A percentile compares a stretch with the other conserved stretches of the same genome.
Conservation (phyloP, 2,797 vertebrate genomes). For the Pelodytes ibericus region DNA sequence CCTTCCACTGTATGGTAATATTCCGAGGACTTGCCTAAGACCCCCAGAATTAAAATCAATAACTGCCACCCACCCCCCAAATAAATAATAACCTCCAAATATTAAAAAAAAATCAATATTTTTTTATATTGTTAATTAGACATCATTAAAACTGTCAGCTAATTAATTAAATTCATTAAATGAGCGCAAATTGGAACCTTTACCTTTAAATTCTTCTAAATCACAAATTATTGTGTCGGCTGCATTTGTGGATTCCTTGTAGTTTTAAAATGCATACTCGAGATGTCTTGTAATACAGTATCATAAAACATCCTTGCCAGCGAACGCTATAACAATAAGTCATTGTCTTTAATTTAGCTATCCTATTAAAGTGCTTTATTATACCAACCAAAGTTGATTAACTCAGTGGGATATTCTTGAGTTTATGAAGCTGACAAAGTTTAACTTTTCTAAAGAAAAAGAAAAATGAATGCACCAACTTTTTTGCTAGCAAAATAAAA, state of each 20-base stretch:
- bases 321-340: constrained; percentile 52
- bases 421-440: constrained; percentile 52
- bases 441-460: constrained; percentile 24
- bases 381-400: constrained; percentile 53
- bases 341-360: constrained; percentile 56
- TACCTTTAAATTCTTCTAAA: neutral
- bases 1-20: no score
- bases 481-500: neutral
- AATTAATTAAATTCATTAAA: no score
- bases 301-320: constrained; percentile 53
- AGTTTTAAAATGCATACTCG: constrained; percentile 43
- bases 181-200: neutral
- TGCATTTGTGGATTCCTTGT: constrained; percentile 12
- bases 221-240: neutral
- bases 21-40: no score
- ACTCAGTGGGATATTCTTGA: constrained; percentile 50
- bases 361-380: constrained; percentile 57
- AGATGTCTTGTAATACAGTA: constrained; percentile 46
- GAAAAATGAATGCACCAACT: constrained; percentile 1
- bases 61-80: no score
- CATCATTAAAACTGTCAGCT: no score
- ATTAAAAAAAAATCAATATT: no score
- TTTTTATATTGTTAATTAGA: no score
- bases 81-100: no score
- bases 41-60: no score